Evolutionary conservation across 2,888 invertebrate genomes (phyloP).

Genomic region (Elmis aenea): DNA sequence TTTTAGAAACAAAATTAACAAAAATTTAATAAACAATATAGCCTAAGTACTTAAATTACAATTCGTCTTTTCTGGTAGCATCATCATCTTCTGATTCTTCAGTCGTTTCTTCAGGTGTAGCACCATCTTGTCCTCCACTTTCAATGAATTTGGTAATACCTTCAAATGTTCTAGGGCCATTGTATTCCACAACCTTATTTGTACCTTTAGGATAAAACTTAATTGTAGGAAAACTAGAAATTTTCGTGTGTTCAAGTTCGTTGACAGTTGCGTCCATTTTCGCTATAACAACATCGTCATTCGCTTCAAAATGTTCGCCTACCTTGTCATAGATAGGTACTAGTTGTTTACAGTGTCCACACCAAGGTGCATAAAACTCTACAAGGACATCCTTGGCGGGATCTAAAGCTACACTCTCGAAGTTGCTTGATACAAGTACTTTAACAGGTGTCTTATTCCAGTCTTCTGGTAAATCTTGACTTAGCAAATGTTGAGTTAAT

Average conservation of each 20-base stretch:
- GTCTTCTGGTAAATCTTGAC: conserved; percentile 91
- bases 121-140: conserved; percentile 76
- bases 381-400: conserved; percentile 88
- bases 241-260: conserved; percentile 93
- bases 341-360: conserved; percentile 97
- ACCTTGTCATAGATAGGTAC: conserved; percentile 92
- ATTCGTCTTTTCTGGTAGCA: conserved; percentile 69
- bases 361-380: conserved; percentile 99
- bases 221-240: conserved; percentile 92
- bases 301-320: conserved; percentile 79
- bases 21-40: conserved; percentile 7
- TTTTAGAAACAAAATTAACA: not conserved
- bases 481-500: conserved; percentile 91
- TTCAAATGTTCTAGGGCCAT: conserved; percentile 91
- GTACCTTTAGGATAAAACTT: conserved; percentile 90
- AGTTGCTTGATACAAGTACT: conserved; percentile 89
- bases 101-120: conserved; percentile 59
- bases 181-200: conserved; percentile 84
- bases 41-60: conserved; percentile 52
- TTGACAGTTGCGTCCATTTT: conserved; percentile 99
- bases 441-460: conserved; percentile 97
- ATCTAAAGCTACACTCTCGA: conserved; percentile 87
- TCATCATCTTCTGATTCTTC: conserved; percentile 68
- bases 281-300: conserved; percentile 81
- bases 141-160: conserved; percentile 92